Evolutionary conservation across 1,140 invertebrate genomes (phyloP).

Genomic region (Tetragnatha versicolor): DNA sequence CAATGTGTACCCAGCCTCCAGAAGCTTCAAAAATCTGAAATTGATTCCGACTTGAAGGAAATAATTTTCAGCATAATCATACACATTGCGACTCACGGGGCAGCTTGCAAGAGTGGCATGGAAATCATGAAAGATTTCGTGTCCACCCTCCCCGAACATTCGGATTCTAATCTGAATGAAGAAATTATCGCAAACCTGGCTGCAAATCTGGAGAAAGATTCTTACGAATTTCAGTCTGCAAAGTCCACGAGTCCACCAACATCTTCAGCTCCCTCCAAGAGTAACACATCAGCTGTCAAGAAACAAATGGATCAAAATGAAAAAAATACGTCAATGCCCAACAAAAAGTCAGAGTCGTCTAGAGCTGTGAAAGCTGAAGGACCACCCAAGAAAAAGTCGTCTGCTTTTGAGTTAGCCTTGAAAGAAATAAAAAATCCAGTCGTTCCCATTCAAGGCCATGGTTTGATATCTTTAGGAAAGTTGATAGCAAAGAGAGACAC

Average conservation of each 20-base stretch:
- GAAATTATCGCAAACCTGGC: neutral
- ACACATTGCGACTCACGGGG: slow-evolving; percentile 36
- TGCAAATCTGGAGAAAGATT: neutral
- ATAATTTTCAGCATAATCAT: slow-evolving; percentile 21
- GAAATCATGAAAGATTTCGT: neutral
- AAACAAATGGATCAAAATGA: neutral
- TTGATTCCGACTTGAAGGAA: slow-evolving; percentile 30
- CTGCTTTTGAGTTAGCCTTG: slow-evolving; percentile 66
- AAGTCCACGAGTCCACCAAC: neutral
- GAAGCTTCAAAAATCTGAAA: slow-evolving; percentile 5
- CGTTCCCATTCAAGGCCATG: slow-evolving; percentile 82
- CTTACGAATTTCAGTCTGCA: neutral
- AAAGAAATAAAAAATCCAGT: slow-evolving; percentile 75
- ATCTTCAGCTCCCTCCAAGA: neutral
- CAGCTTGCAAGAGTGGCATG: neutral
- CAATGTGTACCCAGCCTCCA: slow-evolving; percentile 31
- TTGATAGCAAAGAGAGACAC: slow-evolving; percentile 74
- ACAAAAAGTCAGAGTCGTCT: neutral
- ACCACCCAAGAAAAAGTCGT: slow-evolving; percentile 20
- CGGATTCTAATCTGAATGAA: neutral
- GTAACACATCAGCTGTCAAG: neutral
- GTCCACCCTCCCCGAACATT: neutral
- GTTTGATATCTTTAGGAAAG: slow-evolving; percentile 75
- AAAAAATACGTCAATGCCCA: neutral
- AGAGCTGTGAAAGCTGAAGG: neutral